A percentile compares a stretch with the other conserved stretches of the same genome.
Evolutionary conservation across 2,113 vertebrate species (phyloP).

Genomic region (Pollimyrus isidori): DNA sequence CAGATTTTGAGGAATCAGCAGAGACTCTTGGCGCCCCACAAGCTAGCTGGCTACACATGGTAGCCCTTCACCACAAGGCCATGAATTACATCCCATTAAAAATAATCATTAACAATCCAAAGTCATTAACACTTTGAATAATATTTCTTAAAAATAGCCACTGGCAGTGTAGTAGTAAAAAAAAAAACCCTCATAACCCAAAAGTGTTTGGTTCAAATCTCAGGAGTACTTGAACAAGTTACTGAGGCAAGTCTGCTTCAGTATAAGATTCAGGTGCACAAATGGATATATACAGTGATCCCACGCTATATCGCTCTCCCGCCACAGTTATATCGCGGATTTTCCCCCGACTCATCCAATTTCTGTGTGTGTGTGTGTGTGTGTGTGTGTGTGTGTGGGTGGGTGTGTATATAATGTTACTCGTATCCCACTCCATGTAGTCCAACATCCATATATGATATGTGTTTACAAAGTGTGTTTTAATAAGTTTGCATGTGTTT

Average conservation of each 20-base stretch:
- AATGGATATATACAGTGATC: background rate
- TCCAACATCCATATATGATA: too few relatives aligned
- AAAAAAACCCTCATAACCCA: background rate
- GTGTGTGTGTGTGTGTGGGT: too few relatives aligned
- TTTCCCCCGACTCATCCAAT: too few relatives aligned
- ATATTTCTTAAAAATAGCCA: background rate
- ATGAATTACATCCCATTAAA: constrained; percentile 27
- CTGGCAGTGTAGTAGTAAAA: background rate
- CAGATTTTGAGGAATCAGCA: constrained; percentile 51
- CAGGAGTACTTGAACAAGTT: background rate
- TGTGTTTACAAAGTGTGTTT: too few relatives aligned
- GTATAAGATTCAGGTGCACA: background rate
- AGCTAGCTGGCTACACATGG: constrained; percentile 59
- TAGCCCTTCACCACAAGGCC: constrained; percentile 51
- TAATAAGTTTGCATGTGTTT: too few relatives aligned
- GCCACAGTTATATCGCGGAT: too few relatives aligned
- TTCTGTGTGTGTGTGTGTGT: too few relatives aligned
- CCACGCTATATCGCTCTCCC: too few relatives aligned
- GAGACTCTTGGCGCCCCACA: constrained; percentile 52
- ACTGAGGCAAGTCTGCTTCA: background rate
- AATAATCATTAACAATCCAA: background rate
- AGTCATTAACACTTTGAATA: background rate
- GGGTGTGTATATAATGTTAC: too few relatives aligned
- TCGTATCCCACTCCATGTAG: too few relatives aligned
- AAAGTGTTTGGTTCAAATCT: background rate